Percentiles rank a stretch among this genome's conserved stretches.
Evolutionary conservation across 2,888 invertebrate species (phyloP).

Genomic region (Watsonalla cultraria): DNA sequence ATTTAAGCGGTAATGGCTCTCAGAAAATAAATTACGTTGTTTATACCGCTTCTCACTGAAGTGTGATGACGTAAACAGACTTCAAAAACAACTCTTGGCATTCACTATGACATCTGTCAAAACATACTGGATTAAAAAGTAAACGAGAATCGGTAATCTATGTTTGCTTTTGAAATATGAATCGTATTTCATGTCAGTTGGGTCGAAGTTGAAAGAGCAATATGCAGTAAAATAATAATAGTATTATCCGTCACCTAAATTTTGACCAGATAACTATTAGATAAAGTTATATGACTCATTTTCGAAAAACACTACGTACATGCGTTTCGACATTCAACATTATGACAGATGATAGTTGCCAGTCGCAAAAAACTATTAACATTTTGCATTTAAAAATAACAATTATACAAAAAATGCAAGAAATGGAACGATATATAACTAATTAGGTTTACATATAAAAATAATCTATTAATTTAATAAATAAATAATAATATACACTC

Average conservation of each 20-base stretch:
- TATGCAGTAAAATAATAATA: too few species aligned
- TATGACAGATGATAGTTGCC: conserved; percentile 7
- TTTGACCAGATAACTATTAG: too few species aligned
- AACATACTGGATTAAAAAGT: neutral
- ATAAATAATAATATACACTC: conserved; percentile 56
- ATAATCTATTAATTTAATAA: conserved; percentile 38
- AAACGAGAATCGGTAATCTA: too few species aligned
- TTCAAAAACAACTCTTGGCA: conserved; percentile 33
- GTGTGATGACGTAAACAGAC: conserved; percentile 4
- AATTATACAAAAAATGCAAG: conserved; percentile 73
- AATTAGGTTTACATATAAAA: conserved; percentile 35
- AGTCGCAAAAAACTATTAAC: conserved; percentile 55
- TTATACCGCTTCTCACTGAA: neutral
- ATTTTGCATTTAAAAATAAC: conserved; percentile 65
- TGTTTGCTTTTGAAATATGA: too few species aligned
- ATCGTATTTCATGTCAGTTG: too few species aligned
- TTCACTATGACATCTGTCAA: conserved; percentile 28
- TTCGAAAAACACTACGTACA: too few species aligned
- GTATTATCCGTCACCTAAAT: too few species aligned
- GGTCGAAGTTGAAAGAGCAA: too few species aligned
- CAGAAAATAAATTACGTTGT: neutral
- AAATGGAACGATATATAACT: conserved; percentile 70
- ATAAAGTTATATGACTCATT: too few species aligned
- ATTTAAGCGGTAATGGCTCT: too few species aligned
- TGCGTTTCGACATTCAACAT: neutral